Evolutionary conservation across 1,140 invertebrate genomes (phyloP).

Genomic region (Ostrea denselamellosa): DNA sequence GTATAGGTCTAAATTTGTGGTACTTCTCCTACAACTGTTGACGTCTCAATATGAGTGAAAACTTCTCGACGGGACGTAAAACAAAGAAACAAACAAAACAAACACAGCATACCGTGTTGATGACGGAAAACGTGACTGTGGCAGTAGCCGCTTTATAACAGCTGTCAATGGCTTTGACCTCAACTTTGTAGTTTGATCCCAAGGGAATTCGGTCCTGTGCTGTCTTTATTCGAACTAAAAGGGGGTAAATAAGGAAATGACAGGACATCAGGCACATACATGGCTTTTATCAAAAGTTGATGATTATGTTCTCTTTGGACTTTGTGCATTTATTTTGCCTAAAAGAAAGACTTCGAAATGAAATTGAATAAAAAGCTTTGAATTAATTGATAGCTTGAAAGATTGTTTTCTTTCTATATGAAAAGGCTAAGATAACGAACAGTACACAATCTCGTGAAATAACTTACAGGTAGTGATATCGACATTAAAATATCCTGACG

Average conservation of each 20-base stretch:
- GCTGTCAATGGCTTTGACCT: constrained; percentile 34
- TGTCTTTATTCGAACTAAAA: constrained; percentile 41
- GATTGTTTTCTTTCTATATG: no score
- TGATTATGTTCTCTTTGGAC: no score
- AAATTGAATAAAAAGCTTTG: no score
- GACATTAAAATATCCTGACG: constrained; percentile 28
- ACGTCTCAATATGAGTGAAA: no score
- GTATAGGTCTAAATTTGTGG: no score
- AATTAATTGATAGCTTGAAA: no score
- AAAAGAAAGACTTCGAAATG: no score
- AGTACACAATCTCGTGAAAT: not conserved
- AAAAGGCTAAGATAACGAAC: not conserved
- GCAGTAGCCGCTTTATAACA: constrained; percentile 27
- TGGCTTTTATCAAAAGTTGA: not conserved
- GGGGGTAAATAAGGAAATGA: not conserved
- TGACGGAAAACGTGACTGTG: constrained; percentile 16
- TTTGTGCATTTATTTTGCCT: no score
- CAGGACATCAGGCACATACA: no score
- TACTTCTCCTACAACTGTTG: no score
- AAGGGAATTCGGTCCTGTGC: constrained; percentile 17
- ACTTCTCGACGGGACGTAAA: no score
- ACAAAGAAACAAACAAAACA: no score
- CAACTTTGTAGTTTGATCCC: constrained; percentile 5
- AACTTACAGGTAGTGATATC: not conserved
- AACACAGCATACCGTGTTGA: constrained; percentile 29